These are phyloP conservation scores for Cecropterus lyciades DNA, from an alignment of 1,140 invertebrate genomes.

Conservation along the genomic window DNA sequence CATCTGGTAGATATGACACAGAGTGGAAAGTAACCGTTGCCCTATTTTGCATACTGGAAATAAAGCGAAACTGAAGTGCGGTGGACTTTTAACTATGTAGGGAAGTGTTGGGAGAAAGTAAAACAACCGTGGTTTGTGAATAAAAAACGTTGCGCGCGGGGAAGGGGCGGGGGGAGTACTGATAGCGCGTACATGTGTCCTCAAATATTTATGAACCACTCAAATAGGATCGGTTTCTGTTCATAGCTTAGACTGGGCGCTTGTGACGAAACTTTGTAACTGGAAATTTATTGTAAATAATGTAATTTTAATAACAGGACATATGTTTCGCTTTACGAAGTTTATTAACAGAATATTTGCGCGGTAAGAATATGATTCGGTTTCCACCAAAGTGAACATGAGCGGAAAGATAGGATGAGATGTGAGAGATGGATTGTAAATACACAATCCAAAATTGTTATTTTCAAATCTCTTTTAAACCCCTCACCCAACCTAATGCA, in stretches of 20 bases:
- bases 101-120: constrained; percentile 24
- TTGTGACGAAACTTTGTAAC: neutral
- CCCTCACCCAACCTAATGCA: too few relatives aligned
- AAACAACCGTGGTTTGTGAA: constrained; percentile 29
- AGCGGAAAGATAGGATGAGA: too few relatives aligned
- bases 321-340: too few relatives aligned
- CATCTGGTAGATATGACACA: constrained; percentile 27
- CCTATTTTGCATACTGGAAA: neutral
- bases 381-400: too few relatives aligned
- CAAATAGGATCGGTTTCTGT: constrained; percentile 35
- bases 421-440: too few relatives aligned
- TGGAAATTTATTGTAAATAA: neutral
- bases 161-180: constrained; percentile 1
- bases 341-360: too few relatives aligned
- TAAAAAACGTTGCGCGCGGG: constrained; percentile 6
- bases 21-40: constrained; percentile 8
- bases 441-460: too few relatives aligned
- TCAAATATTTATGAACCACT: constrained; percentile 43
- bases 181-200: constrained; percentile 38
- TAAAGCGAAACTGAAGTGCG: neutral
- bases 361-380: too few relatives aligned
- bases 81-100: constrained; percentile 28
- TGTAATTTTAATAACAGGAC: neutral
- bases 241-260: constrained; percentile 17
- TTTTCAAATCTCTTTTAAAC: too few relatives aligned